These are phyloP conservation scores for Pharmacophagus antenor DNA, from an alignment of 2,888 invertebrate species.

Conservation along the genomic window DNA sequence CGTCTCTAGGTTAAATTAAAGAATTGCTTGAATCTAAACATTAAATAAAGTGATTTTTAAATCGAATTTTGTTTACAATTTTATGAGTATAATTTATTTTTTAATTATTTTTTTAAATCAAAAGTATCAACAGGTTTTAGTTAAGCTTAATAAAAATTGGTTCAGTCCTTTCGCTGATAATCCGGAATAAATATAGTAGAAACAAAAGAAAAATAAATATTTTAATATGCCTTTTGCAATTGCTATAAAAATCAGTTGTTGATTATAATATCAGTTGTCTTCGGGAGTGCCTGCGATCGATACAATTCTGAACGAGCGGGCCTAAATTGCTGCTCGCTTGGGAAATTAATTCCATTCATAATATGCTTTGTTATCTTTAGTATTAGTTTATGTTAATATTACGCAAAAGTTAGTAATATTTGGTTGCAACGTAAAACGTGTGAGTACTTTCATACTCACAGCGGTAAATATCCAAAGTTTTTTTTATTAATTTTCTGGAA, in stretches of 20 bases:
- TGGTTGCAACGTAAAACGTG: neutral
- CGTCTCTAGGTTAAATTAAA: too few relatives aligned
- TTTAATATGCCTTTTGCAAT: neutral
- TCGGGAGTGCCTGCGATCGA: neutral
- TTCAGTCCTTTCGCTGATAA: too few relatives aligned
- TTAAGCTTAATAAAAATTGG: too few relatives aligned
- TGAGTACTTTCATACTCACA: neutral
- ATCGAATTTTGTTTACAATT: too few relatives aligned
- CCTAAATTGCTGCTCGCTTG: slow-evolving; percentile 22
- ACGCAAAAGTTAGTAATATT: neutral
- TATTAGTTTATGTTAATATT: slow-evolving; percentile 18
- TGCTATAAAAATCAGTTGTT: neutral
- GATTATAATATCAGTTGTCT: neutral
- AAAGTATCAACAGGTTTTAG: too few relatives aligned
- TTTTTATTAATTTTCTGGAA: neutral
- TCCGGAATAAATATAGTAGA: too few relatives aligned
- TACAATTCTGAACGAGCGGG: slow-evolving; percentile 23
- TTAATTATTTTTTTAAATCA: too few relatives aligned
- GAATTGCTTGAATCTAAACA: too few relatives aligned
- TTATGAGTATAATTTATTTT: too few relatives aligned
- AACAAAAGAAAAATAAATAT: too few relatives aligned
- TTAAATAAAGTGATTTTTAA: too few relatives aligned
- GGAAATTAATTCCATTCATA: slow-evolving; percentile 26
- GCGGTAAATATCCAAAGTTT: neutral
- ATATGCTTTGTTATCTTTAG: slow-evolving; percentile 15